Evolutionary conservation across 2,888 invertebrate species (phyloP), one percentile per base, ranked within the genome.

Genomic region (Agrochola macilenta): DNA sequence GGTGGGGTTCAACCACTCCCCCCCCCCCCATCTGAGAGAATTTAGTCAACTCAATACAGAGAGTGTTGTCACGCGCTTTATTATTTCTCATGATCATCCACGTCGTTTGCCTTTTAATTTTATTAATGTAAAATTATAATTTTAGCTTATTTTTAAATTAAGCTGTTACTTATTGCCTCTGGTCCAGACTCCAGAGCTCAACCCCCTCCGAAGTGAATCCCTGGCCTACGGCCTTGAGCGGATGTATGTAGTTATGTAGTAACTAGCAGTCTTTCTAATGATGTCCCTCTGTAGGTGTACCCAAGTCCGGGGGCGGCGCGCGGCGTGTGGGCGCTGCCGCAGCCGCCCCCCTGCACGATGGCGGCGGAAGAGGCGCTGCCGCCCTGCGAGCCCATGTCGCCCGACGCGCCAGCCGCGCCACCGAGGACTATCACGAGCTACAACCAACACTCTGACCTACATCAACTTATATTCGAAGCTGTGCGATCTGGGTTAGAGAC

Each of bases 271-370:
- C 7, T 39, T 57, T 57, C 54, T 69, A 71, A 71, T 71, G 20
- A 35, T 49, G 57, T 71, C 3, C 69, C 1, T 69, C 49, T 75
- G 14, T 58, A 97, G 96, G 98, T 98, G 96, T 98, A 98, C 94
- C 98, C 98, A 85, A 98, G 98, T 95, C 98, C 98, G 97, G 98
- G 98, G 97, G 98, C 98, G 95, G 98, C 98, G 96, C 98, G 98
- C 94, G 98, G 98, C 95, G 98, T 98, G 94, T 98, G 98, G 98
- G 98, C 98, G 95, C 97, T 98, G 97, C 98, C 98, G 97, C 97
- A 97, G 96, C 98, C 98, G 96, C 98, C 98, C 94, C 98, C 98
- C 87, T 98, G 98, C 96, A 97, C 98, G 90, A 98, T 98, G 98
- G 98, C 98, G 79, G 98, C 98, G 7, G 98, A 98, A 87, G 98